Conservation (phyloP, 1,140 invertebrate species). For the Portunus trituberculatus region DNA sequence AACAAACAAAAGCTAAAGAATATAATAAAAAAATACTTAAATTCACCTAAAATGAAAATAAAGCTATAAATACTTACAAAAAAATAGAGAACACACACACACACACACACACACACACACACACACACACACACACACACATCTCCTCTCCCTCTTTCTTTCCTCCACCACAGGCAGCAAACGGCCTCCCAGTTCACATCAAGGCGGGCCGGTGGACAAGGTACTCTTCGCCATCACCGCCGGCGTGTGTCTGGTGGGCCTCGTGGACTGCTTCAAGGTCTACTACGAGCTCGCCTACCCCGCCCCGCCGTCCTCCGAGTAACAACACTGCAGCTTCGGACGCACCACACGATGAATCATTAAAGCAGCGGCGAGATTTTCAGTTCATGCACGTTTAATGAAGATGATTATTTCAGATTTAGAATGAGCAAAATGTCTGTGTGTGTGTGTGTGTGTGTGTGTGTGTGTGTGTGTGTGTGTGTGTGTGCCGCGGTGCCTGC, state of each 20-base stretch:
- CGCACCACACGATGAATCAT: no score
- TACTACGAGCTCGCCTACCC: slow-evolving; percentile 62
- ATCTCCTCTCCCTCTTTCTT: neutral
- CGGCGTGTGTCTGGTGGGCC: slow-evolving; percentile 34
- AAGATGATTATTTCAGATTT: no score
- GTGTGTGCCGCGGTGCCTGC: neutral
- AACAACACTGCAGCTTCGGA: neutral
- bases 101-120: slow-evolving; percentile 29
- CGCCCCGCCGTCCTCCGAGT: neutral
- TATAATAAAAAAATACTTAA: no score
- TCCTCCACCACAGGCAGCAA: slow-evolving; percentile 26
- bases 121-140: neutral
- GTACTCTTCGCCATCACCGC: slow-evolving; percentile 42
- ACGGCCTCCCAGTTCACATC: slow-evolving; percentile 60
- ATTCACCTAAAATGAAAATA: no score
- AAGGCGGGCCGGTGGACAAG: slow-evolving; percentile 58
- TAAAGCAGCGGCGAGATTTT: neutral
- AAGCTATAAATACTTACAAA: neutral
- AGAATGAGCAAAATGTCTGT: no score
- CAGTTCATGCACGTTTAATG: neutral
- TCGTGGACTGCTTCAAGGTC: slow-evolving; percentile 47
- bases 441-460: neutral
- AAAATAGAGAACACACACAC: neutral
- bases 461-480: neutral
- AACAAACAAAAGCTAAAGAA: no score